phyloP scores from a whole-genome alignment of 2,797 vertebrate genomes.

The Lindbergichthys nudifrons region DNA sequence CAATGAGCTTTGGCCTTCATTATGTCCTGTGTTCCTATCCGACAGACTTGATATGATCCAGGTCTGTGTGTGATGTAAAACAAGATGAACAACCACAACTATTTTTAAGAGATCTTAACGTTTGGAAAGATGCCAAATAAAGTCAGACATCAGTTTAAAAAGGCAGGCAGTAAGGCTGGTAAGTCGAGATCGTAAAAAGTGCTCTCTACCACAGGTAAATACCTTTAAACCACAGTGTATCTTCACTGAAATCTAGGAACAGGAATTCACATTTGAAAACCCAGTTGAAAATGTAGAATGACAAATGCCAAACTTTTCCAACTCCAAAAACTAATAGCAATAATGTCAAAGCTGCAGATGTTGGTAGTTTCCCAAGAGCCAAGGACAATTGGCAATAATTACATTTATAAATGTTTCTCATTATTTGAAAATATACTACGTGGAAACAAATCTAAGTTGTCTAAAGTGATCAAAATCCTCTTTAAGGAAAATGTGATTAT shows the following conservation, averaged over 20 bases:
- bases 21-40: constrained; percentile 34
- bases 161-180: constrained; percentile 24
- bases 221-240: not conserved
- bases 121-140: constrained; percentile 15
- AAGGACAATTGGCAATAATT: constrained; percentile 25
- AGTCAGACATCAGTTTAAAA: constrained; percentile 21
- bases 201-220: constrained; percentile 7
- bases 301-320: constrained; percentile 12
- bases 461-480: constrained; percentile 5
- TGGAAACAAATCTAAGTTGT: constrained; percentile 20
- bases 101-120: constrained; percentile 40
- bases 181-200: constrained; percentile 4
- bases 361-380: not conserved
- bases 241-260: not conserved
- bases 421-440: constrained; percentile 25
- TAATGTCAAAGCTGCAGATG: not conserved
- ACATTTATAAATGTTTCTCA: constrained; percentile 2
- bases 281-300: not conserved
- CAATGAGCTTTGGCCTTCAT: constrained; percentile 17
- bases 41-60: constrained; percentile 20
- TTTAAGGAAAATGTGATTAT: not conserved
- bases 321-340: constrained; percentile 17
- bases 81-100: constrained; percentile 31
- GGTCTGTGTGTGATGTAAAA: constrained; percentile 23
- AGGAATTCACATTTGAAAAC: not conserved